Evolutionary conservation across 37 sponge, comb jelly and placozoan genomes (phyloP).

Genomic region (Cliona cf. orientalis): DNA sequence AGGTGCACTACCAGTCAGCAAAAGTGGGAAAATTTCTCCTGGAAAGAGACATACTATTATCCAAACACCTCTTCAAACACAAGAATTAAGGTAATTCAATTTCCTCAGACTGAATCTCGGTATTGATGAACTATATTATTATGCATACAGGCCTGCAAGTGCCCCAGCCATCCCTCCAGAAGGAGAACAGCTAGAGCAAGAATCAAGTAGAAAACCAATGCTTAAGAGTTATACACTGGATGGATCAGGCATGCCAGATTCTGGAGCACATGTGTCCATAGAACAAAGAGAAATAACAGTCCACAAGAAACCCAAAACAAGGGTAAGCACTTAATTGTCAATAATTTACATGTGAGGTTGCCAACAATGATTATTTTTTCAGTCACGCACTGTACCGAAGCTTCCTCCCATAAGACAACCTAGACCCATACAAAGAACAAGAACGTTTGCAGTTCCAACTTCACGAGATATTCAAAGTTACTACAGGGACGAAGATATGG

Average conservation of each 20-base stretch:
- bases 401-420: constrained; percentile 34
- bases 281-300: neutral
- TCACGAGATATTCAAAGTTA: constrained; percentile 14
- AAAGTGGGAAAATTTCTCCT: neutral
- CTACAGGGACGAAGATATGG: constrained; percentile 21
- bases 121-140: neutral
- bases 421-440: neutral
- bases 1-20: neutral
- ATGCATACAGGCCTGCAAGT: constrained; percentile 35
- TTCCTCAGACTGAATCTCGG: constrained; percentile 6
- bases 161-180: constrained; percentile 53
- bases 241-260: neutral
- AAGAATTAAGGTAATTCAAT: constrained; percentile 1
- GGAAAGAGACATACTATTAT: constrained; percentile 5
- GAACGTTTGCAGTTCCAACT: constrained; percentile 45
- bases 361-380: neutral
- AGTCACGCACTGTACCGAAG: constrained; percentile 62
- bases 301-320: constrained; percentile 1
- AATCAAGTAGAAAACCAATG: neutral
- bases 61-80: neutral
- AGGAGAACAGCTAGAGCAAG: neutral
- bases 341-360: neutral
- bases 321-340: constrained; percentile 2
- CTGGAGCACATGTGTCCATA: neutral
- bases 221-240: neutral